These are phyloP conservation scores for Danio tinwini DNA, from an alignment of 2,797 vertebrate species.

Conservation along the genomic window DNA sequence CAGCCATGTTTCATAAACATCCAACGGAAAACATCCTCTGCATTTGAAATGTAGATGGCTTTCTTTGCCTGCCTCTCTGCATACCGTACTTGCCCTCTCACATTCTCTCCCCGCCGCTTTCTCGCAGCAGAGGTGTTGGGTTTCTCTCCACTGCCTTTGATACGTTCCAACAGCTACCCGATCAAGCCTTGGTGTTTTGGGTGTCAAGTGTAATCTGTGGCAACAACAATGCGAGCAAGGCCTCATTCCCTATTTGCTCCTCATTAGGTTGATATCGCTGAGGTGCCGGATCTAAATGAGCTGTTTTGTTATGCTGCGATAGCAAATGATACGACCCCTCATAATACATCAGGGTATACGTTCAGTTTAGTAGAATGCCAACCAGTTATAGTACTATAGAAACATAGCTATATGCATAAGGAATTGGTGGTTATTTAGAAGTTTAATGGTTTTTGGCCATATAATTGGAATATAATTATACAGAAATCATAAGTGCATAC, in stretches of 20 bases:
- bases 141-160: constrained; percentile 74
- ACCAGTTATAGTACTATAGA: not conserved
- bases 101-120: constrained; percentile 67
- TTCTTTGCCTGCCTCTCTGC: constrained; percentile 68
- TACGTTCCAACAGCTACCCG: constrained; percentile 73
- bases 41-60: constrained; percentile 82
- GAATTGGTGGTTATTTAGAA: not conserved
- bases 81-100: constrained; percentile 75
- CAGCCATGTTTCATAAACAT: constrained; percentile 84
- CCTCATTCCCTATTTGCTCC: constrained; percentile 57
- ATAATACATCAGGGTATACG: not conserved
- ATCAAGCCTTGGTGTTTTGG: constrained; percentile 68
- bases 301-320: constrained; percentile 34
- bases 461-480: not conserved
- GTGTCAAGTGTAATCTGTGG: constrained; percentile 77
- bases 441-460: not conserved
- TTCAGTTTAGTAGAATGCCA: not conserved
- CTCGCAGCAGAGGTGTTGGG: constrained; percentile 68
- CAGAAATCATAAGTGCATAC: not conserved
- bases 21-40: constrained; percentile 79
- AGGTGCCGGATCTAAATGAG: constrained; percentile 41
- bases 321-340: constrained; percentile 22
- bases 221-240: constrained; percentile 73
- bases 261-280: constrained; percentile 52
- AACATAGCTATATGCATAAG: not conserved